These are phyloP conservation scores for Trematomus loennbergii DNA, from an alignment of 2,113 vertebrate species.

Conservation along the genomic window DNA sequence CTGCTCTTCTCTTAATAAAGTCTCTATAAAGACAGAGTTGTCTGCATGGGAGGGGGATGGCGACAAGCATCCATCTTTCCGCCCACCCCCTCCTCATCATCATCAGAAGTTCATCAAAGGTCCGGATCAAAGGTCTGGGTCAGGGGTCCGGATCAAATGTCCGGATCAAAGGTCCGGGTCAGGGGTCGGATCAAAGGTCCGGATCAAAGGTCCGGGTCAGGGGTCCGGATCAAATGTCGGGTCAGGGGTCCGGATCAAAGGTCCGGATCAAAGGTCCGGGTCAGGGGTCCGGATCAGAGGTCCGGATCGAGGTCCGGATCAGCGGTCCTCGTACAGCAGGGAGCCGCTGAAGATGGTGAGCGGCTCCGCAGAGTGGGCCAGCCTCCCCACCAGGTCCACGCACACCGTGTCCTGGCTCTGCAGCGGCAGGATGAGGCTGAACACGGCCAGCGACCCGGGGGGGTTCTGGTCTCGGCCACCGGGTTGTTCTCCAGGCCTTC, in stretches of 20 bases:
- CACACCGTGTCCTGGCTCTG: slow-evolving; percentile 89
- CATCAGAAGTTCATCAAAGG: slow-evolving; percentile 17
- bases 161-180: background rate
- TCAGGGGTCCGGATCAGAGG: too few species aligned
- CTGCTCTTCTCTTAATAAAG: too few species aligned
- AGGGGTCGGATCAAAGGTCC: too few species aligned
- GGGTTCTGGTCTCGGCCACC: slow-evolving; percentile 85
- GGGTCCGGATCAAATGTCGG: background rate
- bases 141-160: slow-evolving; percentile 21
- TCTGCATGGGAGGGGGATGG: too few species aligned
- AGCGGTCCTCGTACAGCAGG: slow-evolving; percentile 87
- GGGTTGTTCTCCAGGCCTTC: slow-evolving; percentile 96
- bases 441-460: slow-evolving; percentile 89
- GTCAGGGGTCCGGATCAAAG: background rate
- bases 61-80: background rate
- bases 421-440: slow-evolving; percentile 92
- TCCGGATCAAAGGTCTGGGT: slow-evolving; percentile 61
- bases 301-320: slow-evolving; percentile 4
- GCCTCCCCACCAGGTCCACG: slow-evolving; percentile 93
- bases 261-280: background rate
- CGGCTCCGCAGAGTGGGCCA: slow-evolving; percentile 92
- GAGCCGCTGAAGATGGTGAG: slow-evolving; percentile 92
- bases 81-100: background rate
- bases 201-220: too few species aligned
- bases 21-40: background rate